Percentiles rank a stretch among this genome's conserved stretches.
phyloP scores from a whole-genome alignment of 2,888 invertebrate species.

The Cosmopolites sordidus region DNA sequence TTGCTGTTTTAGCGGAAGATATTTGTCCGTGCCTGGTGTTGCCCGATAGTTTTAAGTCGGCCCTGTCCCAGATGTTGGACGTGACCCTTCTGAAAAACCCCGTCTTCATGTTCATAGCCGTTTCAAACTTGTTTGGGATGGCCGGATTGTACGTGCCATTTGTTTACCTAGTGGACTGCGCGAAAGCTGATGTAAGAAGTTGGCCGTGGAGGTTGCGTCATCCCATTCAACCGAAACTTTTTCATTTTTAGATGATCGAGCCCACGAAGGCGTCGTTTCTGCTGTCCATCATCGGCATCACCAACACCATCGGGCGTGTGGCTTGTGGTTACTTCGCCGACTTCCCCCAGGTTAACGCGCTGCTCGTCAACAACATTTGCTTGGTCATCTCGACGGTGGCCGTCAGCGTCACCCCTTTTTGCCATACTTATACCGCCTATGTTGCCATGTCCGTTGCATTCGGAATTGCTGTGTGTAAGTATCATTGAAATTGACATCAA shows the following conservation, averaged over 20 bases:
- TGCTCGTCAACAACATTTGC: conserved; percentile 90
- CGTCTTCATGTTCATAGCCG: conserved; percentile 85
- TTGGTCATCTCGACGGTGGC: conserved; percentile 84
- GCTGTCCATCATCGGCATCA: conserved; percentile 83
- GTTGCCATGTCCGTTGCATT: conserved; percentile 81
- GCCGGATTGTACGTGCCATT: conserved; percentile 96
- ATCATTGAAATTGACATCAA: no score
- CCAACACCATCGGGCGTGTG: conserved; percentile 90
- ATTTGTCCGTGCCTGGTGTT: conserved; percentile 75
- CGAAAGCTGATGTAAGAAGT: conserved; percentile 60
- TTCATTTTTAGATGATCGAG: conserved; percentile 68
- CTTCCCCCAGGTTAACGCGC: conserved; percentile 86
- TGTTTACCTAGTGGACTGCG: conserved; percentile 86
- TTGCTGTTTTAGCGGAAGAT: conserved; percentile 60
- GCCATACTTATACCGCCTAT: conserved; percentile 69
- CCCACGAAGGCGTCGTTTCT: conserved; percentile 68
- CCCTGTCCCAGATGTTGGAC: conserved; percentile 87
- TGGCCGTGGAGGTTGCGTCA: no score
- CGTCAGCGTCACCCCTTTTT: conserved; percentile 80
- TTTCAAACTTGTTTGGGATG: conserved; percentile 96
- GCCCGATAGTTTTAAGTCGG: conserved; percentile 77
- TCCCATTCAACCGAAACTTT: no score
- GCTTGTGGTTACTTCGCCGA: conserved; percentile 86
- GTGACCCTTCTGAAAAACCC: conserved; percentile 82
- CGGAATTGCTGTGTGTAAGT: conserved; percentile 87